These are phyloP conservation scores for Petrolisthes manimaculis DNA, from an alignment of 2,888 invertebrate species.

Conservation along the genomic window DNA sequence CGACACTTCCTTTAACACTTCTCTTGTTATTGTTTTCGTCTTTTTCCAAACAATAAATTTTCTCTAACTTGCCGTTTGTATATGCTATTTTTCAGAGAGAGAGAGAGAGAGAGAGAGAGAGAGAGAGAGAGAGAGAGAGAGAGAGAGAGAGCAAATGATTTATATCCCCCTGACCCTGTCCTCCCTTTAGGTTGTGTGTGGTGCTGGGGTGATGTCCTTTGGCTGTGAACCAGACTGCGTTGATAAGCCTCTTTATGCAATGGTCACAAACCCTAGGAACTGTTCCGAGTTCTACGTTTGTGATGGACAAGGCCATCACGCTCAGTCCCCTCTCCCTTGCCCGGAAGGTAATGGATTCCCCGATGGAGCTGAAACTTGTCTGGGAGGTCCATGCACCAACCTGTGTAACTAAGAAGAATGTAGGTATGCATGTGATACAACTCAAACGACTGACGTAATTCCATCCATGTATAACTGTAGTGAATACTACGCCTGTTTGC, in stretches of 20 bases:
- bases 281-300: slow-evolving; percentile 7
- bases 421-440: too few relatives aligned
- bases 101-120: too few relatives aligned
- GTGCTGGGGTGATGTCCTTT: background rate
- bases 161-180: too few relatives aligned
- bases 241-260: background rate
- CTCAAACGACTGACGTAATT: background rate
- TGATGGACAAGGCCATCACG: background rate
- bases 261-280: background rate
- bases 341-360: background rate
- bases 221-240: slow-evolving; percentile 5
- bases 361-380: background rate
- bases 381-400: background rate
- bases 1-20: too few relatives aligned
- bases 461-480: background rate
- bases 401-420: background rate
- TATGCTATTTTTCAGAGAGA: too few relatives aligned
- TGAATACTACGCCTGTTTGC: background rate
- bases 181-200: background rate
- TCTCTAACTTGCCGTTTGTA: too few relatives aligned
- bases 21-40: too few relatives aligned
- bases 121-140: too few relatives aligned
- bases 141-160: too few relatives aligned
- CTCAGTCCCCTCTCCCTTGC: background rate
- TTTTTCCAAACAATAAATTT: too few relatives aligned